These are phyloP conservation scores for Tachysurus fulvidraco DNA, from an alignment of 2,113 vertebrate genomes.

Conservation along the genomic window DNA sequence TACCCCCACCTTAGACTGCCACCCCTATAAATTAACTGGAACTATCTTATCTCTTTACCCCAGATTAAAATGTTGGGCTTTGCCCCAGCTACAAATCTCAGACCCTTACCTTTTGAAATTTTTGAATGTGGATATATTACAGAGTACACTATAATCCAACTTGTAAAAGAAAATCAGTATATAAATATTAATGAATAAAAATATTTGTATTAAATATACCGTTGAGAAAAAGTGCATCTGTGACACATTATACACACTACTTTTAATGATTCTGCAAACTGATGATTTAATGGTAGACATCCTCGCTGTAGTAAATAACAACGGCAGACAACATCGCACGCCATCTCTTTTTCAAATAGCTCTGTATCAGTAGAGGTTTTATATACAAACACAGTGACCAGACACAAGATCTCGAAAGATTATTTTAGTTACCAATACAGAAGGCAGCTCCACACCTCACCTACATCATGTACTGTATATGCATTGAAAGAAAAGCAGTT, in stretches of 20 bases:
- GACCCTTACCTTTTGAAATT: not conserved
- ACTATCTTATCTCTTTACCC: not conserved
- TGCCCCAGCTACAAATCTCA: not conserved
- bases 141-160: not conserved
- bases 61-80: not conserved
- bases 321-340: not conserved
- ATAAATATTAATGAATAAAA: not conserved
- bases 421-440: slow-evolving; percentile 30
- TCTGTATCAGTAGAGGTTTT: not conserved
- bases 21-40: not conserved
- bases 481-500: slow-evolving; percentile 9
- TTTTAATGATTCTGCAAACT: not conserved
- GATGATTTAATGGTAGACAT: not conserved
- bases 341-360: not conserved
- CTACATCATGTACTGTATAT: not conserved
- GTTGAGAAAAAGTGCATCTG: not conserved
- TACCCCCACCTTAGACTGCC: not conserved
- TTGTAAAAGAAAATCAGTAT: not conserved
- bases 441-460: slow-evolving; percentile 23
- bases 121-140: not conserved
- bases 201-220: not conserved
- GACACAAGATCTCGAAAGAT: slow-evolving; percentile 29
- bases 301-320: not conserved
- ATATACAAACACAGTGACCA: not conserved
- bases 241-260: not conserved